Conservation (phyloP, 92 coral and sea anemone genomes). For the Siderastrea radians region DNA sequence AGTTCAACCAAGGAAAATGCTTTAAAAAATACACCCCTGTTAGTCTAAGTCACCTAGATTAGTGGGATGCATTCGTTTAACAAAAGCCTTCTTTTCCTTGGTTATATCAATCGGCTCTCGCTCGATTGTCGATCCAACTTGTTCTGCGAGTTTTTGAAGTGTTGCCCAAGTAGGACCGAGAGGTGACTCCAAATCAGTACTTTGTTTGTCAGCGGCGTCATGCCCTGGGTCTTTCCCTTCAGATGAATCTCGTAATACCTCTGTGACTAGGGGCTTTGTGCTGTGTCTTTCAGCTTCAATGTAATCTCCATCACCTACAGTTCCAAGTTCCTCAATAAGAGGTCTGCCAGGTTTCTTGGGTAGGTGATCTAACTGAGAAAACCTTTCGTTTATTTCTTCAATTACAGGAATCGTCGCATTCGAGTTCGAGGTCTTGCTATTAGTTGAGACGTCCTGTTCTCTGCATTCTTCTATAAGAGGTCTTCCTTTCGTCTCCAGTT, state of each 20-base stretch:
- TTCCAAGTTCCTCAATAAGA: constrained; percentile 29
- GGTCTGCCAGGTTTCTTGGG: not conserved
- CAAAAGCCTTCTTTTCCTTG: constrained; percentile 73
- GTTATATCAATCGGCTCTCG: constrained; percentile 84
- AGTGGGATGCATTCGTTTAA: constrained; percentile 50
- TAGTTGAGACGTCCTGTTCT: not conserved
- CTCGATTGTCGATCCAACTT: constrained; percentile 89
- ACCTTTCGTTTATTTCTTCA: constrained; percentile 51
- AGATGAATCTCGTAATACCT: constrained; percentile 4
- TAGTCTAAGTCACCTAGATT: constrained; percentile 50
- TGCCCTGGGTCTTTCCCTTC: not conserved
- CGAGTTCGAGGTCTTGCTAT: not conserved
- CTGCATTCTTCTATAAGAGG: constrained; percentile 57
- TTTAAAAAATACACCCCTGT: not conserved
- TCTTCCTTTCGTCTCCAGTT: not conserved
- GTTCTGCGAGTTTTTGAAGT: constrained; percentile 83
- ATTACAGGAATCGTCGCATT: constrained; percentile 14
- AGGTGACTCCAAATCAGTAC: constrained; percentile 3
- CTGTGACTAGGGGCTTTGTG: not conserved
- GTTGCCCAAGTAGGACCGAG: constrained; percentile 67
- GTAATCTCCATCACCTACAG: not conserved
- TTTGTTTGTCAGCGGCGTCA: constrained; percentile 18
- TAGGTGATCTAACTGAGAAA: not conserved
- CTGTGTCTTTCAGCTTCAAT: not conserved
- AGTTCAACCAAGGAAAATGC: too few relatives aligned